A percentile compares a stretch with the other conserved stretches of the same genome.
phyloP scores from a whole-genome alignment of 2,113 vertebrate species.

The Malaclemys terrapin region DNA sequence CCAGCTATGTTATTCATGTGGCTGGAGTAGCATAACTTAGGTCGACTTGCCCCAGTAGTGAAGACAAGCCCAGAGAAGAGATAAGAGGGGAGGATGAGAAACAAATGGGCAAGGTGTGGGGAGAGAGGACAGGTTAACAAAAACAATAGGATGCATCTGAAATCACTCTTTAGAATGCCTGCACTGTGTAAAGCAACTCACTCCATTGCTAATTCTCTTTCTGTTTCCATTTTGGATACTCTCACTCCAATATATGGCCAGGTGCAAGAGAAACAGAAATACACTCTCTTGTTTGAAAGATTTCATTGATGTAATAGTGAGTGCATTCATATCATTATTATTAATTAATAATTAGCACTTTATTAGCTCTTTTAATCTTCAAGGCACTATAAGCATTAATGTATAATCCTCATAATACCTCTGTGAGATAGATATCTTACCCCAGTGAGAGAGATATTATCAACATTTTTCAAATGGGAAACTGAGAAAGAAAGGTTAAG shows the following conservation, averaged over 20 bases:
- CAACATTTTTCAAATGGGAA: neutral
- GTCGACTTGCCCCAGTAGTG: no score
- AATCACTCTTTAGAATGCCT: neutral
- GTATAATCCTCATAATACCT: neutral
- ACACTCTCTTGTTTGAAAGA: neutral
- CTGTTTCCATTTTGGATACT: neutral
- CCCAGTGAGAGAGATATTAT: neutral
- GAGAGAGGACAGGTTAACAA: neutral
- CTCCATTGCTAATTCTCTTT: neutral
- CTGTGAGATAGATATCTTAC: neutral
- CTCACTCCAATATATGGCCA: neutral
- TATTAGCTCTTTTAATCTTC: neutral
- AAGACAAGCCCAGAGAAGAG: neutral
- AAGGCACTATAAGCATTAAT: rapidly evolving
- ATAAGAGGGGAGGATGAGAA: neutral
- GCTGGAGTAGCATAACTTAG: no score
- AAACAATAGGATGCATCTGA: neutral
- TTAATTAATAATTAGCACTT: neutral
- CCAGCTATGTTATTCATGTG: no score
- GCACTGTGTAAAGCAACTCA: neutral
- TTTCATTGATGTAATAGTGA: neutral
- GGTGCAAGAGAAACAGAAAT: neutral
- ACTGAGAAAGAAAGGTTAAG: neutral
- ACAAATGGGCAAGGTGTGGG: neutral
- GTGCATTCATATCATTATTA: neutral